Base-by-base conservation (phyloP, 2,888 invertebrate species). In the Tethea ocularis region DNA sequence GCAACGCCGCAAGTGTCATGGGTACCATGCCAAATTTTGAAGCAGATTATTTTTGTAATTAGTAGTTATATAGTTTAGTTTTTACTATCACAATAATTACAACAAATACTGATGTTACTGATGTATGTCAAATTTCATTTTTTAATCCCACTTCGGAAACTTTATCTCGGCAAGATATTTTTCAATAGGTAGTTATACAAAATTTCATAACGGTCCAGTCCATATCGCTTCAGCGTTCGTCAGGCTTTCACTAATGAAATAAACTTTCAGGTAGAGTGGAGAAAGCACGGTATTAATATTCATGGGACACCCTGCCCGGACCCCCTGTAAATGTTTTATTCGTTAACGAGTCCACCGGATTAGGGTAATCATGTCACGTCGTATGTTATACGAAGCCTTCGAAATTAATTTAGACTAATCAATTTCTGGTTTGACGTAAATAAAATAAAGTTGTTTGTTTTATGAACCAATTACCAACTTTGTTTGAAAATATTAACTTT, bases 321-420 rank as follows among this genome's bases (percentile, higher is more conserved):
- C 46, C 80, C 85, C 89, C 85, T 88, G 90, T 91, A 90, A 91
- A 92, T 92, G 91, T 92, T 92, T 91, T 89, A 91, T 92, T 87
- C 90, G 92, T 87, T 92, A 92, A 91, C 92, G 91, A 91, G 88
- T 84, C 81, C 74, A 71, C 75, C 62, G 86, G 87, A 90, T 91
- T 91, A 90, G 79, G 83, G 89, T 86, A 91, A 91, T 89, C 90
- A 84, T 88, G 90, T 89, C 92, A 91, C 91, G 90, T 89, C 79
- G 88, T 89, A 80, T 87, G 87, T 83, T 82, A 79, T 74, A 63
- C 61, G 75, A 77, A 82, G 78, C 80, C 80, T 84, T 73, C 76
- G 80, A 85, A 85, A 91, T 91, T 91, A 90, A 90, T 89, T 85
- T 75, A 74, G 69, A 76, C 81, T 87, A 87, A 90, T 91, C 88